Base-by-base conservation (phyloP, 2,797 vertebrate species). In the Odontamblyopus lacepedii region DNA sequence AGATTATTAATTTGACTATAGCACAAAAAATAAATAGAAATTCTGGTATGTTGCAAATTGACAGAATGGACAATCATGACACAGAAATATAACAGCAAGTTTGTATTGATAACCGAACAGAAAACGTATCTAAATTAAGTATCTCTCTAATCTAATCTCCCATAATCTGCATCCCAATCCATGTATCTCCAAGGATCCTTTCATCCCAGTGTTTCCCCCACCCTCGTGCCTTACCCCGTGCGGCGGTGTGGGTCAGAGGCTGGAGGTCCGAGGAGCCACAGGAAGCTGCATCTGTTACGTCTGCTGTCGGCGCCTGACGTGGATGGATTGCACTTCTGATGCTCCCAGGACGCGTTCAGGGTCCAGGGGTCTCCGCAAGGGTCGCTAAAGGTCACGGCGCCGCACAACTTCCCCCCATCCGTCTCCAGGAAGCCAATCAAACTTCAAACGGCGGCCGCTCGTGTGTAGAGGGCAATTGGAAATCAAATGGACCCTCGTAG, bases 251-350 rank as follows among this genome's bases (percentile, higher is more conserved):
- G 86, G 85, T 88, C 83, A 85, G 29, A 51, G 83, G 85, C 87
- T 11, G 72, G 30, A 0, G 55, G 65, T 72, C 65, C 30, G 84
- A 85, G 76, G 79, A 83, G 71, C 74, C 75, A 72, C 89, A 90
- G 89, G 86, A 92, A 91, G 83, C 71, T 71, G 87, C 93, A 95
- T 95, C 89, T 95, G 93, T 78, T 91, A 87, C 93, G 95, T 95
- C 89, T 95, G 93, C 78, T 91, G 87, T 83, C 83, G 87, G 87
- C 27, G 71, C 79, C 81, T 87, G 90, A 82, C 76, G 83, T 71
- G 73, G 83, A 93, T 73, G 88, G 91, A 94, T 93, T 83, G 88
- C 85, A 90, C 89, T 90, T 91, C 70, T 83, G 93, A 94, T 82
- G 73, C 61, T 63, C 57, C 73, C n/a, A 83, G 87, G 76, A 78